Evolutionary conservation across 2,113 vertebrate genomes (phyloP), one percentile per base, ranked within the genome.

Genomic region (Centropus bengalensis): DNA sequence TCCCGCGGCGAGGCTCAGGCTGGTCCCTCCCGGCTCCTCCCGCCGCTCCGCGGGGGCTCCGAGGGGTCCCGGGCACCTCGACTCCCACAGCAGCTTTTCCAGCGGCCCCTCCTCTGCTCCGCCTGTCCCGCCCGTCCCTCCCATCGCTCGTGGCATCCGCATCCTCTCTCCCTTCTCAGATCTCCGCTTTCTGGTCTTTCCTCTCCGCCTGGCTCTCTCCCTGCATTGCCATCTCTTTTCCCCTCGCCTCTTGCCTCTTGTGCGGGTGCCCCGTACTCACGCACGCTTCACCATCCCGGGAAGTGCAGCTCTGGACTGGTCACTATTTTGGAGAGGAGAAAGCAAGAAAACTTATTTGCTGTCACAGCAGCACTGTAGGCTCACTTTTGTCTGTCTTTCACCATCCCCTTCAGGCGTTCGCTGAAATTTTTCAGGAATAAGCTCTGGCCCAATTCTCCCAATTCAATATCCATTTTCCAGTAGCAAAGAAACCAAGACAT

Each of bases 281-380:
- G 0, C 36, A 54, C 7, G 0, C 36, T 32, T 47, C 66, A 6
- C 28, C n/a, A 2, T 54, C 38, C 44, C 4, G 9, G 10, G 32
- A 17, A 52, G 40, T 3, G 24, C 33, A 9, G 1, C 54, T 47
- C 68, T 12, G 33, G 42, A 1, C 44, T 5, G 52, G 33, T 26
- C 55, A 32, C 17, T n/a, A 40, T 51, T 60, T 62, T 21, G 52
- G 51, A 63, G 13, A 51, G 10, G 38, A 38, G 52, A 58, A 75
- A 40, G 6, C 40, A 78, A 56, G 12, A 23, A 13, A 51, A 9
- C 12, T 45, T 38, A 9, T 4, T 26, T 55, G 24, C 55, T 4
- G 8, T 32, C n/a, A 42, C 2, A 1, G 24, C 13, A 11, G 24
- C 13, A 11, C 32, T 44, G 3, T 5, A 58, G 4, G 3, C 12